Evolutionary conservation across 2,797 vertebrate species (phyloP).

Genomic region (Sciaenops ocellatus): DNA sequence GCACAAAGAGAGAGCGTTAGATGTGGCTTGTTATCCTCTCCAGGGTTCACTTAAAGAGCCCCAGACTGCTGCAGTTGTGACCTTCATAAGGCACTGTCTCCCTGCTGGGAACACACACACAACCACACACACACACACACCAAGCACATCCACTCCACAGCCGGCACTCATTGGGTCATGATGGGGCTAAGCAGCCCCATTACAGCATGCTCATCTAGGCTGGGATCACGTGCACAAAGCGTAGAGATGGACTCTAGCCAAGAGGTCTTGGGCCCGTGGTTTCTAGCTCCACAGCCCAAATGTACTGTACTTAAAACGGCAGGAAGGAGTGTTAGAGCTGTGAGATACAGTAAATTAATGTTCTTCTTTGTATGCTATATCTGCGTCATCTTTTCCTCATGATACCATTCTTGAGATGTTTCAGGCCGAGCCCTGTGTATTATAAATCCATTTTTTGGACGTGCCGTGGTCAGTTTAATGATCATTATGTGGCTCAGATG

Average conservation of each 20-base stretch:
- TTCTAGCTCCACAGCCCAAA: constrained; percentile 49
- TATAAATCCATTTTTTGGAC: constrained; percentile 85
- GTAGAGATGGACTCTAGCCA: constrained; percentile 79
- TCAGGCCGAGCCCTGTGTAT: constrained; percentile 66
- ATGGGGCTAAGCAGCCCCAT: constrained; percentile 89
- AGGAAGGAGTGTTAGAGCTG: constrained; percentile 30
- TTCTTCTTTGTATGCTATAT: constrained; percentile 56
- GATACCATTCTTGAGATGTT: constrained; percentile 66
- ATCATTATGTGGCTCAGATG: constrained; percentile 85
- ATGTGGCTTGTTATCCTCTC: constrained; percentile 84
- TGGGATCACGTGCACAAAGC: constrained; percentile 83
- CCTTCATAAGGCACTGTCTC: constrained; percentile 86
- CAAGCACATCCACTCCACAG: constrained; percentile 84
- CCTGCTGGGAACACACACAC: constrained; percentile 83
- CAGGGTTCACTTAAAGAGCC: constrained; percentile 84
- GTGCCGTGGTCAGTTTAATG: constrained; percentile 85
- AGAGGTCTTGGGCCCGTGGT: constrained; percentile 68
- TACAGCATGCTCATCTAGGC: constrained; percentile 87
- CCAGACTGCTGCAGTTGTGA: constrained; percentile 86
- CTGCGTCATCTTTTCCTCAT: constrained; percentile 66
- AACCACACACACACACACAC: constrained; percentile 64
- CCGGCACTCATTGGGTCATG: constrained; percentile 87
- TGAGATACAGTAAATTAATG: constrained; percentile 56
- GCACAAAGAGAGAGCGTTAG: constrained; percentile 78
- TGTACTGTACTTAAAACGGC: constrained; percentile 33